A percentile compares a stretch with the other conserved stretches of the same genome.
phyloP scores from a whole-genome alignment of 2,113 vertebrate species.

The Gymnocephalus cernua region DNA sequence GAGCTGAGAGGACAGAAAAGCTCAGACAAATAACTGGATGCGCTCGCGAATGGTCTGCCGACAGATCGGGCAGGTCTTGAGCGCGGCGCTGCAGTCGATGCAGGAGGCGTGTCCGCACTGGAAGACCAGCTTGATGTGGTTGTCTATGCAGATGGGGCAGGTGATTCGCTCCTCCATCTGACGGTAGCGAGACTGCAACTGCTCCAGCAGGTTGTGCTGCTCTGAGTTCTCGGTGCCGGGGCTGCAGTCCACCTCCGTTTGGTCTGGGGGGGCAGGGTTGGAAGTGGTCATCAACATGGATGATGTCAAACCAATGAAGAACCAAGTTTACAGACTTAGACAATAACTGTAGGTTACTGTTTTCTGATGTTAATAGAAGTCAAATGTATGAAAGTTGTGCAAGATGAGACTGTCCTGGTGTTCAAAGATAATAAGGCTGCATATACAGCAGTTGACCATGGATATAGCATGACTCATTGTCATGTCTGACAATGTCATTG shows the following conservation, averaged over 20 bases:
- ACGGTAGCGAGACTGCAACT: conserved; percentile 96
- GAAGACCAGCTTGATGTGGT: conserved; percentile 98
- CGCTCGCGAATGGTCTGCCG: conserved; percentile 95
- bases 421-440: neutral
- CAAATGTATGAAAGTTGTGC: conserved; percentile 9
- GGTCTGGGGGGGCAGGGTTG: conserved; percentile 83
- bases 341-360: neutral
- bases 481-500: neutral
- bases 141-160: conserved; percentile 98
- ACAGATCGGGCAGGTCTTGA: conserved; percentile 96
- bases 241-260: conserved; percentile 92
- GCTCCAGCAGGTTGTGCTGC: conserved; percentile 96
- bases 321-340: neutral
- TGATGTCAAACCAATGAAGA: neutral
- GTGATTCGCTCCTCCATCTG: conserved; percentile 99
- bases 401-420: conserved; percentile 11
- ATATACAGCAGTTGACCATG: neutral
- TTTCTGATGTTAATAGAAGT: neutral
- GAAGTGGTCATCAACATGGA: neutral
- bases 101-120: conserved; percentile 98
- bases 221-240: conserved; percentile 86
- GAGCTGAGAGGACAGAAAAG: conserved; percentile 23
- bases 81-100: conserved; percentile 92
- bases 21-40: conserved; percentile 95
- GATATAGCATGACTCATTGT: neutral